Percentiles rank a stretch among this genome's conserved stretches.
These are phyloP conservation scores for Sparus aurata DNA, from an alignment of 2,797 vertebrate genomes.

Conservation along the genomic window DNA sequence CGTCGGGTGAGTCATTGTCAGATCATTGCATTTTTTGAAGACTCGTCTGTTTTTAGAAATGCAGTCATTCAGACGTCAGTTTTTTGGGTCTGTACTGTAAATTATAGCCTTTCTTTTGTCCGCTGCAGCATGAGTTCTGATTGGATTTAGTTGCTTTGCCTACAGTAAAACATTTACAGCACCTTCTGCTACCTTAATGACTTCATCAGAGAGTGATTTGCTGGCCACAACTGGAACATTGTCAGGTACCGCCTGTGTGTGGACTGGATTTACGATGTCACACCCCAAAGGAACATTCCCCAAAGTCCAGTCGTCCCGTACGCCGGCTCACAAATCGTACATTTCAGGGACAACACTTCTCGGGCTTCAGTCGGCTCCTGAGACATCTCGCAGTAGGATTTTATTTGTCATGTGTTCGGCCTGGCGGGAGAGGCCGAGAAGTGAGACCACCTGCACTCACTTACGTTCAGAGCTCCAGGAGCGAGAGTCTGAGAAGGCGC, in stretches of 20 bases:
- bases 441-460: constrained; percentile 83
- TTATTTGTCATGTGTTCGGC: constrained; percentile 71
- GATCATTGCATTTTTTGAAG: constrained; percentile 45
- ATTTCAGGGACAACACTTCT: constrained; percentile 37
- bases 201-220: constrained; percentile 55
- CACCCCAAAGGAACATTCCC: constrained; percentile 18
- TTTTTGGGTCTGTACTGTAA: constrained; percentile 12
- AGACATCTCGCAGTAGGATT: constrained; percentile 61
- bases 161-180: constrained; percentile 39
- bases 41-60: constrained; percentile 41
- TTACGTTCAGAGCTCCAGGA: constrained; percentile 76
- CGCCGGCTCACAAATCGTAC: constrained; percentile 20
- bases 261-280: constrained; percentile 43
- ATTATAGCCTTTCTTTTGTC: constrained; percentile 21
- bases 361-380: constrained; percentile 41
- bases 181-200: constrained; percentile 45
- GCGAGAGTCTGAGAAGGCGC: constrained; percentile 74
- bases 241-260: constrained; percentile 39
- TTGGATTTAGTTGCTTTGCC: constrained; percentile 9
- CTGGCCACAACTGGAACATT: constrained; percentile 32
- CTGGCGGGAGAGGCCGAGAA: constrained; percentile 52
- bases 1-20: constrained; percentile 54
- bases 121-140: not conserved
- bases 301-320: constrained; percentile 15
- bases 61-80: constrained; percentile 11